A percentile compares a stretch with the other conserved stretches of the same genome.
Conservation (phyloP, 2,113 vertebrate genomes). For the Upupa epops region DNA sequence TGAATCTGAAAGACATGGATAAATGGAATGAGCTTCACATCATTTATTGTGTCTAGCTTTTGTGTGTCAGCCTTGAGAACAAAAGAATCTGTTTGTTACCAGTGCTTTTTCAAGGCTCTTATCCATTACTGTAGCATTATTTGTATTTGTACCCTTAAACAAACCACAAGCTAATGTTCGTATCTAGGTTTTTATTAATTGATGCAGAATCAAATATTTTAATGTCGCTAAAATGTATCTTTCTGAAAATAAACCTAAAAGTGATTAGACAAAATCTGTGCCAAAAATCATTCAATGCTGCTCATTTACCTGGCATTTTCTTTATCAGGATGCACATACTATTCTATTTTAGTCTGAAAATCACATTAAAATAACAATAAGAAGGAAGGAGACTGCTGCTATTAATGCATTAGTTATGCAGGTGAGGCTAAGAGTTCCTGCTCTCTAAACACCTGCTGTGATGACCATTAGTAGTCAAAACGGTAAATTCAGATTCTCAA, state of each 20-base stretch:
- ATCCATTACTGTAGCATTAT: not conserved
- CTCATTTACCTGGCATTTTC: not conserved
- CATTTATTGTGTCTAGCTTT: not conserved
- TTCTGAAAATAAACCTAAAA: not conserved
- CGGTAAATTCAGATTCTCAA: not conserved
- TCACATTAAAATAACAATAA: constrained; percentile 6
- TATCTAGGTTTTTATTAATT: not conserved
- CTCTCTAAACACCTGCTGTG: not conserved
- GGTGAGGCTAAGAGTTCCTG: not conserved
- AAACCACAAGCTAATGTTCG: not conserved
- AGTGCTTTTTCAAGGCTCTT: not conserved
- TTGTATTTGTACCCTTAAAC: not conserved
- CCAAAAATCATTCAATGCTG: not conserved
- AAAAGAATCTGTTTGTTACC: not conserved
- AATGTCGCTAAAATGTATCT: not conserved
- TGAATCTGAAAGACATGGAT: not conserved
- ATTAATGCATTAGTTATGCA: not conserved
- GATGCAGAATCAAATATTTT: not conserved
- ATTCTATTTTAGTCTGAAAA: constrained; percentile 30
- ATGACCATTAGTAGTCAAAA: not conserved
- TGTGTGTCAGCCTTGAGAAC: not conserved
- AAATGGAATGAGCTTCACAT: not conserved
- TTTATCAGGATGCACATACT: not conserved
- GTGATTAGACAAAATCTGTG: not conserved
- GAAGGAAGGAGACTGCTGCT: not conserved